A percentile compares a stretch with the other conserved stretches of the same genome.
Conservation (phyloP, 2,797 vertebrate genomes). For the Rhinatrema bivittatum region DNA sequence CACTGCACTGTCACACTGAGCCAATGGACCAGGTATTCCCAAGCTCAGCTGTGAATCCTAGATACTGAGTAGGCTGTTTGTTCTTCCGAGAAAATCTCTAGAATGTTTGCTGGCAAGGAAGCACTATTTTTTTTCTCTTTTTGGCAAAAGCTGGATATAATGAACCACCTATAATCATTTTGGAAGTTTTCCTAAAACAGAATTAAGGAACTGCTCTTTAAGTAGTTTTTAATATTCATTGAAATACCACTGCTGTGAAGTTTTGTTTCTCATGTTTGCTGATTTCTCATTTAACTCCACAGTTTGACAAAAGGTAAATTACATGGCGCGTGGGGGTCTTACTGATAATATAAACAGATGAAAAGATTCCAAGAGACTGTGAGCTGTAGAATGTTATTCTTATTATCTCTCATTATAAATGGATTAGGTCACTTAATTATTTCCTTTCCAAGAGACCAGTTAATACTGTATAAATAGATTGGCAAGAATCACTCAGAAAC, state of each 20-base stretch:
- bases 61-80: too few relatives aligned
- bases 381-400: background rate
- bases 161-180: background rate
- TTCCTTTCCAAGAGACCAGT: background rate
- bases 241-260: constrained; percentile 1
- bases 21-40: too few relatives aligned
- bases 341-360: background rate
- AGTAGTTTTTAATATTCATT: constrained; percentile 11
- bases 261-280: background rate
- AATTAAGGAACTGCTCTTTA: background rate
- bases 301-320: constrained; percentile 11
- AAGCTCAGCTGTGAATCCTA: too few relatives aligned
- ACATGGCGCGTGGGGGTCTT: background rate
- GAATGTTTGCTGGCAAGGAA: background rate
- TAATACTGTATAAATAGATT: constrained; percentile 1
- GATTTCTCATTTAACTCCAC: background rate
- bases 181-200: background rate
- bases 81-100: constrained; percentile 9
- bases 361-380: background rate
- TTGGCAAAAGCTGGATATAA: background rate
- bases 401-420: constrained; percentile 8
- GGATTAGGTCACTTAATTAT: background rate
- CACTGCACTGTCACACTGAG: too few relatives aligned
- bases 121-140: background rate
- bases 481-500: background rate